These are phyloP conservation scores for Cyprinodon diabolis DNA, from an alignment of 2,797 vertebrate genomes.

Conservation along the genomic window DNA sequence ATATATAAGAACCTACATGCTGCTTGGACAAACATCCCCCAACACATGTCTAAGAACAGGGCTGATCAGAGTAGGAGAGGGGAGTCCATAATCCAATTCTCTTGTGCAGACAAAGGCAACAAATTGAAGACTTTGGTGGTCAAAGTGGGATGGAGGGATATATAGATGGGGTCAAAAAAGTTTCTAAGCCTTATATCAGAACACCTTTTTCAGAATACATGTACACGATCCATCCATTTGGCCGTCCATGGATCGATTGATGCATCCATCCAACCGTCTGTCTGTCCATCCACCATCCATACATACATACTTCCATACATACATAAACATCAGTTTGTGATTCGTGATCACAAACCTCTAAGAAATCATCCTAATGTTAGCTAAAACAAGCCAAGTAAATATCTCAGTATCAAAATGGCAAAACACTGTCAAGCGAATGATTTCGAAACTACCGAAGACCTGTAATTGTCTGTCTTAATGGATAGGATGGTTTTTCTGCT, in stretches of 20 bases:
- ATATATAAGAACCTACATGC: slow-evolving; percentile 80
- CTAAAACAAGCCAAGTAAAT: background rate
- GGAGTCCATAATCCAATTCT: slow-evolving; percentile 39
- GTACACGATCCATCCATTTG: background rate
- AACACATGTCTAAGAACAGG: slow-evolving; percentile 77
- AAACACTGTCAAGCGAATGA: too few species aligned
- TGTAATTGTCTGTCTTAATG: too few species aligned
- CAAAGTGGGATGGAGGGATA: background rate
- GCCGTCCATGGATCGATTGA: too few species aligned
- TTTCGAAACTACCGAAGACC: too few species aligned
- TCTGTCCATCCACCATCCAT: too few species aligned
- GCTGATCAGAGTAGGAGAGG: slow-evolving; percentile 57
- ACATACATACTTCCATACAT: too few species aligned
- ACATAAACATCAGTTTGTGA: too few species aligned
- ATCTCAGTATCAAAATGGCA: background rate
- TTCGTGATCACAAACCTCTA: background rate
- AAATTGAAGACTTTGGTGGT: slow-evolving; percentile 67
- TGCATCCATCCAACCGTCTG: too few species aligned
- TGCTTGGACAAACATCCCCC: slow-evolving; percentile 79
- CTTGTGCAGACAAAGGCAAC: slow-evolving; percentile 62
- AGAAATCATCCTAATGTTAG: background rate
- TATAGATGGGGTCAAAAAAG: background rate
- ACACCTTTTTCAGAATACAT: background rate
- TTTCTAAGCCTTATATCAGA: slow-evolving; percentile 15
- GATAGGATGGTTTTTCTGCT: too few species aligned